Evolutionary conservation across 2,113 vertebrate genomes (phyloP).

Genomic region (Erpornis zantholeuca): DNA sequence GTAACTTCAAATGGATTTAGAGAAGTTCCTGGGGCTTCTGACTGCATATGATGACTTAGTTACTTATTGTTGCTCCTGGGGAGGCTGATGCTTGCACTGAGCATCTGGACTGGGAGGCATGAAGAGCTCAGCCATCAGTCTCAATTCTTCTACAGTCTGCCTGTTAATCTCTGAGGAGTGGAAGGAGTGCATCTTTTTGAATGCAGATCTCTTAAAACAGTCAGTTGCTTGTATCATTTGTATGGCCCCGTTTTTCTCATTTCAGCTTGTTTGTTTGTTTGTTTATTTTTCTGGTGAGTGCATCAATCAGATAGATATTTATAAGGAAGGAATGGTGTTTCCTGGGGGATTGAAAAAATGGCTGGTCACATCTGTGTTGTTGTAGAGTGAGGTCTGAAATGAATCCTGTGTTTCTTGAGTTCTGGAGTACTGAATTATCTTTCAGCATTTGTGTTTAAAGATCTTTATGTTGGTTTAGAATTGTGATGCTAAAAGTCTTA

Average conservation of each 20-base stretch:
- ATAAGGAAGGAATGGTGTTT: not conserved
- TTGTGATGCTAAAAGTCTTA: not conserved
- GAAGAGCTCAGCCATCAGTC: constrained; percentile 18
- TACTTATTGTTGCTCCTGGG: not conserved
- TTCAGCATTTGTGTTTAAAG: not conserved
- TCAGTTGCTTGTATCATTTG: not conserved
- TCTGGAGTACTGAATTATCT: not conserved
- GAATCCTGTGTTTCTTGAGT: not conserved
- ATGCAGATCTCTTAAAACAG: not conserved
- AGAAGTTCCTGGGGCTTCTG: not conserved
- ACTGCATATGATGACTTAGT: not conserved
- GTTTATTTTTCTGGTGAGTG: not conserved
- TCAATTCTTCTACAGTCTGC: not conserved
- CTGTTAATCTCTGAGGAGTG: not conserved
- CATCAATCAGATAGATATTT: not conserved
- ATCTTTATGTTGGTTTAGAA: not conserved
- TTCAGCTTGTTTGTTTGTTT: not conserved
- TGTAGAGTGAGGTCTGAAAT: not conserved
- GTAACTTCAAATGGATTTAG: not conserved
- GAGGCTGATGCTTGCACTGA: not conserved
- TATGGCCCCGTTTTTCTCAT: not conserved
- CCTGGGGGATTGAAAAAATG: not conserved
- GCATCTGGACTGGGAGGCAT: not conserved
- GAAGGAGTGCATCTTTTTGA: not conserved
- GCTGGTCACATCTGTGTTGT: not conserved